Evolutionary conservation across 2,888 invertebrate species (phyloP), one percentile per base, ranked within the genome.

Genomic region (Uropetala carovei): DNA sequence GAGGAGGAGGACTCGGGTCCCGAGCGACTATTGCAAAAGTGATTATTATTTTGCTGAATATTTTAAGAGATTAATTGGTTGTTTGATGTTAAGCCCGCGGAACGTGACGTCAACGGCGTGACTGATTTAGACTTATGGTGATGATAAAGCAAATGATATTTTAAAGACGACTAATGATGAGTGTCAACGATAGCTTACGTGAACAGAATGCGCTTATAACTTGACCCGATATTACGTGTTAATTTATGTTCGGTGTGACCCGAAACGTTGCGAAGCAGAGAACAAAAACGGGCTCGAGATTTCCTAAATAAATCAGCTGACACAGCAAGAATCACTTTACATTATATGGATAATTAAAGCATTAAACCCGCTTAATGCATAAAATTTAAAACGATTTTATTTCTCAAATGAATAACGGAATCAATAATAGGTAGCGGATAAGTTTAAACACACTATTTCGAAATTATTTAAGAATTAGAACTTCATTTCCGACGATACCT

Each of bases 41-140:
- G 89, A 64, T 64, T 64, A 56, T 64, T 68, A 89, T 56, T 27
- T 89, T 89, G 18, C 59, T 60, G 64, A 64, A 68, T 64, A 64
- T 30, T 43, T 22, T 60, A 14, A 27, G 56, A 43, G 68, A 89
- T 89, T 89, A 89, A 89, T 89, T 18, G 11, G 16, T 14, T 68
- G 11, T 68, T 56, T 60, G 30, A 30, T 7, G n/a, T 43, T 14
- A 43, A 8, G 43, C 30, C 64, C 56, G 30, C 11, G 89, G 43
- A 30, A 89, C 14, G 5, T 8, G 64, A 43, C 30, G 43, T n/a
- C 64, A 10, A 16, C 56, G 27, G 60, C 14, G 58, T 22, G 58
- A 58, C 22, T 56, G 85, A 85, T 58, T 85, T 85, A n/a, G 58
- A 85, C 13, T 85, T 58, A 22, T n/a, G n/a, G 85, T 11, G 58